Percentiles rank a stretch among this genome's conserved stretches.
Conservation (phyloP, 2,888 invertebrate species). For the Anoplius nigerrimus region DNA sequence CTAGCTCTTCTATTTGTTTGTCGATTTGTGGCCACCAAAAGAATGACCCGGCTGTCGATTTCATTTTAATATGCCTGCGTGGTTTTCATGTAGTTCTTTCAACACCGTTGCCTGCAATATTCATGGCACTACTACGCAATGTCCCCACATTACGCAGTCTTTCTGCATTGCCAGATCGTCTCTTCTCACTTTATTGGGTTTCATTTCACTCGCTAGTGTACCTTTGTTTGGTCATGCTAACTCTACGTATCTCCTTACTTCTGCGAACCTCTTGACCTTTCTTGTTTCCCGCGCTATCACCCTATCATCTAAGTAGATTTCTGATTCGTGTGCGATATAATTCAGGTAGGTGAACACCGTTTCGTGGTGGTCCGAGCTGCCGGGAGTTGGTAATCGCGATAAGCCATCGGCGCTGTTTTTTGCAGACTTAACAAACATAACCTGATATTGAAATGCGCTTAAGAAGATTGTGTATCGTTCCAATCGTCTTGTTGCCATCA, state of each 20-base stretch:
- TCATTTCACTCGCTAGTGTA: background rate
- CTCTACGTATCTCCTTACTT: background rate
- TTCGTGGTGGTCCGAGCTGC: too few relatives aligned
- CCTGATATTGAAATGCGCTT: too few relatives aligned
- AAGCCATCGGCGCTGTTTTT: conserved; percentile 30
- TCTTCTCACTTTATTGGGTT: background rate
- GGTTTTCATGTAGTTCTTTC: too few relatives aligned
- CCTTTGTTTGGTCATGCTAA: background rate
- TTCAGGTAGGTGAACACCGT: too few relatives aligned
- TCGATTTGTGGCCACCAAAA: conserved; percentile 58
- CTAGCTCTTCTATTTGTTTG: conserved; percentile 32
- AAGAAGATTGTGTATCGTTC: too few relatives aligned
- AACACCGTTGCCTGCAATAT: conserved; percentile 38
- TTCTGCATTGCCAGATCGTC: conserved; percentile 27
- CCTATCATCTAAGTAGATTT: too few relatives aligned
- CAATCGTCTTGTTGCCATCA: too few relatives aligned
- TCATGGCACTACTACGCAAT: too few relatives aligned
- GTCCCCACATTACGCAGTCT: conserved; percentile 44
- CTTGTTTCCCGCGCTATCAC: too few relatives aligned
- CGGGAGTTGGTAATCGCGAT: too few relatives aligned
- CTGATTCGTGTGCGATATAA: background rate
- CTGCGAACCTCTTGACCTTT: background rate
- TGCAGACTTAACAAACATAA: conserved; percentile 20
- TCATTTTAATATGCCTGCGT: conserved; percentile 57
- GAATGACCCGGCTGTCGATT: conserved; percentile 51